Conservation (phyloP, 2,113 vertebrate species). For the Alligator mississippiensis region DNA sequence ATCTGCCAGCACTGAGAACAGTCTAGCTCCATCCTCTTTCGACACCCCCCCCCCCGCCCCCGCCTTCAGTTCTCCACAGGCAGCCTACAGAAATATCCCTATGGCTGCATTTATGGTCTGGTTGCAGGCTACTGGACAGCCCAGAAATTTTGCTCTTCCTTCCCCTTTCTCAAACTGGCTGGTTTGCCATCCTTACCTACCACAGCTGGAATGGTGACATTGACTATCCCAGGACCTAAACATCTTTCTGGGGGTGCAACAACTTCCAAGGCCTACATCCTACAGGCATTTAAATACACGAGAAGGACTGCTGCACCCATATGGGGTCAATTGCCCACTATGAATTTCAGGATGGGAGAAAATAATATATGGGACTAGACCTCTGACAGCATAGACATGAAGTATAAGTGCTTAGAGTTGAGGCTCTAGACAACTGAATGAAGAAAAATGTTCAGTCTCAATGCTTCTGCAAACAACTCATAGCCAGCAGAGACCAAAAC, state of each 20-base stretch:
- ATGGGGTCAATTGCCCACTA: not conserved
- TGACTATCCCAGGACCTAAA: rapidly evolving
- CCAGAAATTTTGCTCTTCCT: not conserved
- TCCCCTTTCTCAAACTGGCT: rapidly evolving
- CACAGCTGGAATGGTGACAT: not conserved
- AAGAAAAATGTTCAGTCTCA: not conserved
- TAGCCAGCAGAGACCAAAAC: not conserved
- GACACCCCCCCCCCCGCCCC: not conserved
- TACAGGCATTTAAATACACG: not conserved
- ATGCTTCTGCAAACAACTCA: not conserved
- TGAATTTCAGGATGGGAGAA: rapidly evolving
- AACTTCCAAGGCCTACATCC: not conserved
- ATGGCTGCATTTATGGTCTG: rapidly evolving
- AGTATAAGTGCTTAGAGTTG: rapidly evolving
- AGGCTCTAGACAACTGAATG: rapidly evolving
- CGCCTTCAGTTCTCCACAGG: not conserved
- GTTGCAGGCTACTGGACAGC: not conserved
- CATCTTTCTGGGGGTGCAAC: not conserved
- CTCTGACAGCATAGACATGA: rapidly evolving
- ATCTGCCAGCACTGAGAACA: too few species aligned
- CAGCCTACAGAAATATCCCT: not conserved
- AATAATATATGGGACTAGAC: not conserved
- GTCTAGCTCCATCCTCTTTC: too few species aligned
- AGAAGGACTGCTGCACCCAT: too few species aligned
- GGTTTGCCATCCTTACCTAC: rapidly evolving